phyloP scores from a whole-genome alignment of 2,888 invertebrate species.

The Dasypogon diadema region DNA sequence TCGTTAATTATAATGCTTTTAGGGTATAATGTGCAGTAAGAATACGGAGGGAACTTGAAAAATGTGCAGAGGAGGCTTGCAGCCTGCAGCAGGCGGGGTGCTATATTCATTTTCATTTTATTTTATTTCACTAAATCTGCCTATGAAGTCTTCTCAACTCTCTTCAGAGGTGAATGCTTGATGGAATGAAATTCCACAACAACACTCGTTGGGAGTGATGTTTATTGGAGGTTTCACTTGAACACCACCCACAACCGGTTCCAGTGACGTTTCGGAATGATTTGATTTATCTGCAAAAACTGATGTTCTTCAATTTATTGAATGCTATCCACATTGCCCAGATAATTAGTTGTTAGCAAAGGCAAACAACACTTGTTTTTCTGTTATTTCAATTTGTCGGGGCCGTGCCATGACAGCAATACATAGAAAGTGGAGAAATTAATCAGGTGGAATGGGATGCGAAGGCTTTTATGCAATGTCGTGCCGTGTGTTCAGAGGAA shows the following conservation, averaged over 20 bases:
- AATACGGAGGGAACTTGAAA: conserved; percentile 1
- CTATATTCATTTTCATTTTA: conserved; percentile 27
- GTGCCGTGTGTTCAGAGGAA: too few species aligned
- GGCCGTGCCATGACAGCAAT: too few species aligned
- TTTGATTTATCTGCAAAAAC: conserved; percentile 14
- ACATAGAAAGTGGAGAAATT: too few species aligned
- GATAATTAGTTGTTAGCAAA: background rate
- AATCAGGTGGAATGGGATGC: too few species aligned
- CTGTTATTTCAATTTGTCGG: too few species aligned
- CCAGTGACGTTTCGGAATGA: background rate
- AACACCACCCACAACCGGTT: conserved; percentile 44
- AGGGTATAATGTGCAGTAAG: conserved; percentile 36
- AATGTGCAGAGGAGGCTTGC: conserved; percentile 17
- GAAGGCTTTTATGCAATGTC: too few species aligned
- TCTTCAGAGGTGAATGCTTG: conserved; percentile 23
- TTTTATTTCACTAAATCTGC: conserved; percentile 11
- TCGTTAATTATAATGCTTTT: conserved; percentile 54
- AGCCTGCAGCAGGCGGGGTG: conserved; percentile 33
- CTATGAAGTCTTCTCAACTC: conserved; percentile 1
- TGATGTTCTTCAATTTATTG: background rate
- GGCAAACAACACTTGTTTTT: too few species aligned
- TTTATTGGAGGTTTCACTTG: conserved; percentile 7
- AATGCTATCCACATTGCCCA: background rate
- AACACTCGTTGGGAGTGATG: conserved; percentile 29
- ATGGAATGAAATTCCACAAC: conserved; percentile 31